Percentiles rank a stretch among this genome's conserved stretches.
Conservation (phyloP, 2,113 vertebrate genomes). For the Phrynosoma blainvillii region DNA sequence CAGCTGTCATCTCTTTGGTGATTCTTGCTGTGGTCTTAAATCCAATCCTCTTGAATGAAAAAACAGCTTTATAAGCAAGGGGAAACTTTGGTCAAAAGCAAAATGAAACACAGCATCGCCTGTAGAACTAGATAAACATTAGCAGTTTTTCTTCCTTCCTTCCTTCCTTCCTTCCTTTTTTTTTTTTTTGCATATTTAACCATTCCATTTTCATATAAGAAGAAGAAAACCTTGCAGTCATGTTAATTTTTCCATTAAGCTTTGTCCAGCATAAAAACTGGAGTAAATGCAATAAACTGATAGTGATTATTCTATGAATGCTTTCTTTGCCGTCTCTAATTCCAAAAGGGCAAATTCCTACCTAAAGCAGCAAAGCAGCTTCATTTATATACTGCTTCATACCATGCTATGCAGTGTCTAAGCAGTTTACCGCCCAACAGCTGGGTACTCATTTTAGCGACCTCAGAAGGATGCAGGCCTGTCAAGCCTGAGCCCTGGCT, state of each 20-base stretch:
- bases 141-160: neutral
- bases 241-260: neutral
- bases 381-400: no score
- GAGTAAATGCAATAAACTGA: neutral
- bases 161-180: no score
- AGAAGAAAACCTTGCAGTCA: neutral
- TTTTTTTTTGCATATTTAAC: neutral
- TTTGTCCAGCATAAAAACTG: neutral
- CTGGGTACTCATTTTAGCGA: no score
- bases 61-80: conserved; percentile 7
- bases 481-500: no score
- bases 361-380: no score
- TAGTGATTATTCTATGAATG: conserved; percentile 20
- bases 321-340: neutral
- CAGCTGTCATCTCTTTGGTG: conserved; percentile 33
- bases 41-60: conserved; percentile 21
- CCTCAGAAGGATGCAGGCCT: no score
- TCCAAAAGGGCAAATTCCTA: neutral
- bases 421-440: no score
- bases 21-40: conserved; percentile 40
- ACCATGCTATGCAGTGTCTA: no score
- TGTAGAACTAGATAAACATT: neutral
- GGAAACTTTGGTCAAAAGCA: neutral
- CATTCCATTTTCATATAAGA: neutral
- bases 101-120: conserved; percentile 21